A percentile compares a stretch with the other conserved stretches of the same genome.
Evolutionary conservation across 2,113 vertebrate genomes (phyloP).

Genomic region (Pyrgilauda ruficollis): DNA sequence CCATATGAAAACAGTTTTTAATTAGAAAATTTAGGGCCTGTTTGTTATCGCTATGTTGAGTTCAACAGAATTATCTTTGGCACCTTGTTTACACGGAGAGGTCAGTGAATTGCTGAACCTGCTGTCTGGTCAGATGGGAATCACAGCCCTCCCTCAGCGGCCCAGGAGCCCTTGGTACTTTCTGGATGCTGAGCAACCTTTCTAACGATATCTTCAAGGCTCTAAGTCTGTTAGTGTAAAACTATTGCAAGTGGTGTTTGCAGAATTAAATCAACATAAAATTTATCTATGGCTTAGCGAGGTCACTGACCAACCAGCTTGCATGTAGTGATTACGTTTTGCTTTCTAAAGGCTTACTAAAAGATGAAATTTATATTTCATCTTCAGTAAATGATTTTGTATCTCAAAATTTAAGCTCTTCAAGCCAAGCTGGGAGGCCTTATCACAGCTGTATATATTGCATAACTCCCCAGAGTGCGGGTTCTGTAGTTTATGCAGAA

Average conservation of each 20-base stretch:
- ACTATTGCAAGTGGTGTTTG: not conserved
- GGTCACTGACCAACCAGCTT: not conserved
- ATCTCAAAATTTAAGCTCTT: not conserved
- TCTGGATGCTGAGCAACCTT: not conserved
- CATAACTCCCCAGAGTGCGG: not conserved
- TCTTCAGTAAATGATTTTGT: not conserved
- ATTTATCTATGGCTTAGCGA: not conserved
- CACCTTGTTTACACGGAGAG: not conserved
- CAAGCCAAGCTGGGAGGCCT: not conserved
- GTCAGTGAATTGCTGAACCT: not conserved
- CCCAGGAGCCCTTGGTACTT: not conserved
- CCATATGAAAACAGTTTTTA: not conserved
- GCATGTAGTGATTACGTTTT: not conserved
- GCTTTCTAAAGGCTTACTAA: not conserved
- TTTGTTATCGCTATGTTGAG: not conserved
- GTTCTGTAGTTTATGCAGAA: not conserved
- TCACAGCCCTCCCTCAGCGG: not conserved
- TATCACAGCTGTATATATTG: not conserved
- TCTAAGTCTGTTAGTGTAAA: not conserved
- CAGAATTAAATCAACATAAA: not conserved
- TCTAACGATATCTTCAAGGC: accelerated
- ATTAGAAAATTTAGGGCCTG: not conserved
- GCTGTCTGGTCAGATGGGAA: not conserved
- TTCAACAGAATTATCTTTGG: not conserved
- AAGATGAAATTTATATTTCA: not conserved